Percentiles rank a stretch among this genome's conserved stretches.
Conservation (phyloP, 2,113 vertebrate genomes). For the Polypterus senegalus region DNA sequence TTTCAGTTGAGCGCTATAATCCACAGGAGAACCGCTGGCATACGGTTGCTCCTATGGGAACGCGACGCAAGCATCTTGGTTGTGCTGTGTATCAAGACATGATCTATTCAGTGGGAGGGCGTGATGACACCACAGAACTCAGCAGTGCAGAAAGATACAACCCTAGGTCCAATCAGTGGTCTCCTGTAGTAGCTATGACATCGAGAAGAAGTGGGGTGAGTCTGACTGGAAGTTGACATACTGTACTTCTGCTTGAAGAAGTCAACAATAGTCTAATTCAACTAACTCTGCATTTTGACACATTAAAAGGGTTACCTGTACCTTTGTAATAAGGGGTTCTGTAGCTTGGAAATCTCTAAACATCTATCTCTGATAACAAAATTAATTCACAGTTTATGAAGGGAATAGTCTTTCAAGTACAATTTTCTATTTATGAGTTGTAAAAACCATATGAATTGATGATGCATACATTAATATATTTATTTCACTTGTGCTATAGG, state of each 20-base stretch:
- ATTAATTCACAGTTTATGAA: no score
- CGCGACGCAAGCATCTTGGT: conserved; percentile 87
- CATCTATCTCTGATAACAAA: no score
- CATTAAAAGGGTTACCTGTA: no score
- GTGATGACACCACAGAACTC: conserved; percentile 93
- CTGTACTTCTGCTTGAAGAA: not conserved
- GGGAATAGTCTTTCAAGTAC: no score
- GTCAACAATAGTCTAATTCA: no score
- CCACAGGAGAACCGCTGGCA: conserved; percentile 98
- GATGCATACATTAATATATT: not conserved
- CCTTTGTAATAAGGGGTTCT: no score
- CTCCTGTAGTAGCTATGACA: conserved; percentile 95
- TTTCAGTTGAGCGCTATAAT: conserved; percentile 87
- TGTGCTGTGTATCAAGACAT: conserved; percentile 97
- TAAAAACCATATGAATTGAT: not conserved
- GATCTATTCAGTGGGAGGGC: conserved; percentile 94
- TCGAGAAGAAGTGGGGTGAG: conserved; percentile 89
- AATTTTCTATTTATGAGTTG: no score
- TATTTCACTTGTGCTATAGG: conserved; percentile 43
- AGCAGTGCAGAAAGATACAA: conserved; percentile 95
- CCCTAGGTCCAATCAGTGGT: conserved; percentile 95
- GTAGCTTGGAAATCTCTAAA: no score
- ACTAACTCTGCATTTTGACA: no score
- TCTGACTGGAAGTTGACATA: conserved; percentile 6
- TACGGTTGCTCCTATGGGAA: conserved; percentile 95